These are phyloP conservation scores for Hecatera dysodea DNA, from an alignment of 2,888 invertebrate genomes.

Conservation along the genomic window DNA sequence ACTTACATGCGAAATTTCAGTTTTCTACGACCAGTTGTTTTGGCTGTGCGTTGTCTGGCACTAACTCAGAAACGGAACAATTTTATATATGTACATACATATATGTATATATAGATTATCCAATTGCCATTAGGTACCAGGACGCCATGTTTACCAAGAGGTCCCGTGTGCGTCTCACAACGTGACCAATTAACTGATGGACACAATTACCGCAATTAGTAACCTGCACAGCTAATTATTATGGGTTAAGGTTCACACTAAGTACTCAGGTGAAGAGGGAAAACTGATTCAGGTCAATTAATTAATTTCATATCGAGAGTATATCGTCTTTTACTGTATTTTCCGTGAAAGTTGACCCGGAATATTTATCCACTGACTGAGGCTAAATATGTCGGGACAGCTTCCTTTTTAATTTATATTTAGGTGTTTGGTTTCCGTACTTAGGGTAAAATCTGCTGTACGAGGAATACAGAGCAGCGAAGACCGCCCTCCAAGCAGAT, in stretches of 20 bases:
- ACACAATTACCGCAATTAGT: conserved; percentile 61
- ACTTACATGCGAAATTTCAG: too few relatives aligned
- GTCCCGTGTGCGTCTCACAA: conserved; percentile 53
- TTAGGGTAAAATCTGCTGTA: too few relatives aligned
- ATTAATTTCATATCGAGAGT: conserved; percentile 1
- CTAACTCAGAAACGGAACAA: too few relatives aligned
- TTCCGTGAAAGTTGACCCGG: neutral
- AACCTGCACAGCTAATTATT: conserved; percentile 54
- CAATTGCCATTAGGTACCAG: conserved; percentile 48
- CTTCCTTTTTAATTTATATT: too few relatives aligned
- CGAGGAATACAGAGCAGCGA: too few relatives aligned
- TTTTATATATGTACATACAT: too few relatives aligned
- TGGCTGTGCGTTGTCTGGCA: too few relatives aligned
- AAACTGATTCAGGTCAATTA: conserved; percentile 10
- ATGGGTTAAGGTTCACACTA: conserved; percentile 56
- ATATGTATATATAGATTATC: too few relatives aligned
- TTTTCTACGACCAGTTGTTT: too few relatives aligned
- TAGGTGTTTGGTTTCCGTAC: too few relatives aligned
- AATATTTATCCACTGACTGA: neutral
- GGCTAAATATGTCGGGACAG: too few relatives aligned
- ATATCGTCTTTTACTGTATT: neutral
- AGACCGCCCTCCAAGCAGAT: too few relatives aligned
- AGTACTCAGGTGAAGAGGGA: conserved; percentile 13
- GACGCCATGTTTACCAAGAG: conserved; percentile 47
- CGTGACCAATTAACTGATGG: conserved; percentile 61